A percentile compares a stretch with the other conserved stretches of the same genome.
phyloP scores from a whole-genome alignment of 2,888 invertebrate genomes.

The Lysandra bellargus region DNA sequence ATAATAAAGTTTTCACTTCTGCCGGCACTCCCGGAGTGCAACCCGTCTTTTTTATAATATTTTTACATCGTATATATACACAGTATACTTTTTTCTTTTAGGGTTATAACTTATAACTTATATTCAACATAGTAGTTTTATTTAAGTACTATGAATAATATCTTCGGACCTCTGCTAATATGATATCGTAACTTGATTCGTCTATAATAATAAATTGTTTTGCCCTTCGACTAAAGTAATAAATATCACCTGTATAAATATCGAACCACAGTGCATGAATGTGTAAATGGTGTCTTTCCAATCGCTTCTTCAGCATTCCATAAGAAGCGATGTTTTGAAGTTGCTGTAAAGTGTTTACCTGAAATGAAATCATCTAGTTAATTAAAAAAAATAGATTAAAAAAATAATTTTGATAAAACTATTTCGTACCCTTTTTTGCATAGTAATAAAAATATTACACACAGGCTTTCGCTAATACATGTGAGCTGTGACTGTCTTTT shows the following conservation, averaged over 20 bases:
- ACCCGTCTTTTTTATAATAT: no score
- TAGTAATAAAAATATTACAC: no score
- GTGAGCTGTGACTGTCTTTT: no score
- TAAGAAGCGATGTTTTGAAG: slow-evolving; percentile 96
- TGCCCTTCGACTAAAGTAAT: slow-evolving; percentile 93
- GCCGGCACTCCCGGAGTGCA: no score
- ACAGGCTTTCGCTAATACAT: no score
- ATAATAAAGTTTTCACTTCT: no score
- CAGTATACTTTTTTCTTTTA: no score
- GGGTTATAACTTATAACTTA: no score
- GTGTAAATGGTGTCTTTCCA: slow-evolving; percentile 90
- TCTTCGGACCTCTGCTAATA: slow-evolving; percentile 87
- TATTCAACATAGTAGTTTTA: not conserved
- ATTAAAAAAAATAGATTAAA: not conserved
- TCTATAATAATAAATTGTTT: slow-evolving; percentile 93
- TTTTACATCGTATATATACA: not conserved
- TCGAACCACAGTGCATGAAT: slow-evolving; percentile 99
- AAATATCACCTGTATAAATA: slow-evolving; percentile 97
- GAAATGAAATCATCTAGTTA: slow-evolving; percentile 47
- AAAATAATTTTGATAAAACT: no score
- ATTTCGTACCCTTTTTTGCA: no score
- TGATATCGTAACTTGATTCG: slow-evolving; percentile 87
- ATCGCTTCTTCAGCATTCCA: slow-evolving; percentile 90
- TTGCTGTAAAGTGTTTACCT: slow-evolving; percentile 94
- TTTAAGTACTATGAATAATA: slow-evolving; percentile 82